These are phyloP conservation scores for Drosophila niveifrons DNA, from an alignment of 2,888 invertebrate genomes.

Conservation along the genomic window DNA sequence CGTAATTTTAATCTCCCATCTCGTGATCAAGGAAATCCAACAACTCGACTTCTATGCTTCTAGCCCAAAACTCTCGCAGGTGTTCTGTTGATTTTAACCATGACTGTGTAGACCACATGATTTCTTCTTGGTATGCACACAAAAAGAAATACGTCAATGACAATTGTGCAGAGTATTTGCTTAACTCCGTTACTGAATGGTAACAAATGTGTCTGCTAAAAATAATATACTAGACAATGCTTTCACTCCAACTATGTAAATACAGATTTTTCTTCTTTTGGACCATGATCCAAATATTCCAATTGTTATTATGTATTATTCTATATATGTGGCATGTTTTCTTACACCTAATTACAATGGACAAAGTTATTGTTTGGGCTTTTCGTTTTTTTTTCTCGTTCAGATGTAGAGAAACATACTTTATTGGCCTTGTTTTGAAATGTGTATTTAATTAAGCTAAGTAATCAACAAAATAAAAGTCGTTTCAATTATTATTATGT, in stretches of 20 bases:
- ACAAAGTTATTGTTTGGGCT: no score
- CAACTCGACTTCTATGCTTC: background rate
- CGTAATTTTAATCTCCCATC: slow-evolving; percentile 18
- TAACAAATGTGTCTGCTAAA: background rate
- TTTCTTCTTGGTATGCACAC: background rate
- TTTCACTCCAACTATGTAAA: slow-evolving; percentile 7
- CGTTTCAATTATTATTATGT: background rate
- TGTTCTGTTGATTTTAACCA: background rate
- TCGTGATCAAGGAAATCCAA: background rate
- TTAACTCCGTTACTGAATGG: background rate
- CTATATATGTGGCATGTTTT: no score
- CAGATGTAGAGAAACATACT: no score
- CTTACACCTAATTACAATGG: no score
- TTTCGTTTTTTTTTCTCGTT: no score
- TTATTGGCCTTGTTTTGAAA: background rate
- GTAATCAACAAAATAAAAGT: background rate
- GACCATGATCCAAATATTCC: background rate
- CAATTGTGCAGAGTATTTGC: background rate
- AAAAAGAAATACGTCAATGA: background rate
- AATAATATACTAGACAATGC: background rate
- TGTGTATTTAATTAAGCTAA: background rate
- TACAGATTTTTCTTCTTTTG: background rate
- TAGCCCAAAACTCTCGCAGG: background rate
- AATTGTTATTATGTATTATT: background rate
- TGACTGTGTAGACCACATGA: background rate